These are phyloP conservation scores for Lycaena phlaeas DNA, from an alignment of 2,888 invertebrate species.

Conservation along the genomic window DNA sequence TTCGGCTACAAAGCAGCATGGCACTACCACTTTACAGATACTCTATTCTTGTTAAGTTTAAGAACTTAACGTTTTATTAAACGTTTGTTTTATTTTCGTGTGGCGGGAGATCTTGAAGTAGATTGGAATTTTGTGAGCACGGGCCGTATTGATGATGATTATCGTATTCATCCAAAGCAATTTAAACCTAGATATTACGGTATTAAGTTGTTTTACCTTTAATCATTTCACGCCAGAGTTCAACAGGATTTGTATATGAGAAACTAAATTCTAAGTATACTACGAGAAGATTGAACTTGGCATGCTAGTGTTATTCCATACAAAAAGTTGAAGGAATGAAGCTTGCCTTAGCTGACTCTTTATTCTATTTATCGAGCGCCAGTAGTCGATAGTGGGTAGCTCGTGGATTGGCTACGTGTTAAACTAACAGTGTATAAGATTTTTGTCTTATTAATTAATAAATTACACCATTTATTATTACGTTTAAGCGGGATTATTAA, in stretches of 20 bases:
- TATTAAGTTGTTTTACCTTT: slow-evolving; percentile 20
- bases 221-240: slow-evolving; percentile 17
- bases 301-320: slow-evolving; percentile 15
- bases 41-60: too few relatives aligned
- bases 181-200: slow-evolving; percentile 13
- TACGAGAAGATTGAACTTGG: slow-evolving; percentile 16
- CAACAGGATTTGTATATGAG: slow-evolving; percentile 6
- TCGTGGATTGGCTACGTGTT: slow-evolving; percentile 26
- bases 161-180: not conserved
- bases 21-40: too few relatives aligned
- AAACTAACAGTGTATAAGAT: too few relatives aligned
- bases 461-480: too few relatives aligned
- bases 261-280: slow-evolving; percentile 17
- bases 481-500: too few relatives aligned
- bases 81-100: too few relatives aligned
- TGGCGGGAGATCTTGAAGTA: too few relatives aligned
- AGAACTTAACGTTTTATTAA: too few relatives aligned
- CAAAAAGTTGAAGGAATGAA: slow-evolving; percentile 40
- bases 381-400: slow-evolving; percentile 22
- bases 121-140: not conserved
- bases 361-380: slow-evolving; percentile 34
- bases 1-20: too few relatives aligned
- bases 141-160: too few relatives aligned
- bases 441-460: too few relatives aligned
- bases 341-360: slow-evolving; percentile 37